These are phyloP conservation scores for Eumerus sabulonum DNA, from an alignment of 2,888 invertebrate genomes.

Conservation along the genomic window DNA sequence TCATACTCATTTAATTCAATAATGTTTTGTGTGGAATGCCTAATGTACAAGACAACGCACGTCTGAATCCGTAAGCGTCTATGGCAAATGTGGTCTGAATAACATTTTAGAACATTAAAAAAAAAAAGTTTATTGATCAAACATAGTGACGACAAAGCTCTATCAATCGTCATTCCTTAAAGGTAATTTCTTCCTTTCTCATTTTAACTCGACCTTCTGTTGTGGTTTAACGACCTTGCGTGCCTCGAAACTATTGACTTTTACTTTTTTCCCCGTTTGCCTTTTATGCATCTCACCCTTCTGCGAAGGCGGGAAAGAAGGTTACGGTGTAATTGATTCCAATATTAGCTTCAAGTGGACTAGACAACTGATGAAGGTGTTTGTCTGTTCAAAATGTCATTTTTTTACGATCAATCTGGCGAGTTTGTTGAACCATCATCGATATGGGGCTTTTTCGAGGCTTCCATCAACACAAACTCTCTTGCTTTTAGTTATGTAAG, in stretches of 20 bases:
- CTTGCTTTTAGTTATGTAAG: no score
- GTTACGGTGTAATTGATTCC: no score
- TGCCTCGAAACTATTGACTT: conserved; percentile 42
- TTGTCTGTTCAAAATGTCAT: no score
- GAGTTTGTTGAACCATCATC: conserved; percentile 42
- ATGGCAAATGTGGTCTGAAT: no score
- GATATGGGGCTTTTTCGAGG: conserved; percentile 30
- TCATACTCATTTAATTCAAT: not conserved
- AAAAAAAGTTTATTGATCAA: no score
- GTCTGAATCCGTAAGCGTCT: no score
- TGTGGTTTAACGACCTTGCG: conserved; percentile 48
- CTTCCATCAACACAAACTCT: not conserved
- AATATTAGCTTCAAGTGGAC: conserved; percentile 4
- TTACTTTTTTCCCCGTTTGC: conserved; percentile 30
- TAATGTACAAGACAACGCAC: no score
- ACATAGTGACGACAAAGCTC: no score
- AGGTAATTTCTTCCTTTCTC: not conserved
- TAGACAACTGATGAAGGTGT: not conserved
- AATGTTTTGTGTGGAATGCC: no score
- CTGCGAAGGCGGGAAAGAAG: no score
- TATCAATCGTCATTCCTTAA: no score
- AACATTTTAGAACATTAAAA: no score
- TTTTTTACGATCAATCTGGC: conserved; percentile 6
- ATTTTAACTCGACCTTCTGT: conserved; percentile 11
- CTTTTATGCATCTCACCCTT: not conserved